Evolutionary conservation across 2,113 vertebrate genomes (phyloP).

Genomic region (Raja brachyura): DNA sequence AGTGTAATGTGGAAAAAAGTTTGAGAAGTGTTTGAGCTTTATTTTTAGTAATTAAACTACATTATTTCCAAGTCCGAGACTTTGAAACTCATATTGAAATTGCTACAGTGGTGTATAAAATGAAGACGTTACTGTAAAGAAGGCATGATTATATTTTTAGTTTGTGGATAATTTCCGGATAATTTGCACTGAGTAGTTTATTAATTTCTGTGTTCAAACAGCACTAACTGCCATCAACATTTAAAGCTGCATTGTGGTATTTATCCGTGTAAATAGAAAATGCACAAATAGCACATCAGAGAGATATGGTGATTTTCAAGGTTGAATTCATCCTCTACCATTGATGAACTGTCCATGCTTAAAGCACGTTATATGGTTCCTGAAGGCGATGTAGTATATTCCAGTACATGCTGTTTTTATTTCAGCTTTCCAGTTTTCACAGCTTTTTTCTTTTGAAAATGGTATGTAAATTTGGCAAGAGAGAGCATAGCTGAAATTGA

Average conservation of each 20-base stretch:
- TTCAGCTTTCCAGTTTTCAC: not conserved
- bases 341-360: not conserved
- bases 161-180: not conserved
- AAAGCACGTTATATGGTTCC: not conserved
- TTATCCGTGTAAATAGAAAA: not conserved
- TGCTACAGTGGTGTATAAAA: not conserved
- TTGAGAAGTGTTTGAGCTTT: not conserved
- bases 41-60: not conserved
- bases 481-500: no score
- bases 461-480: not conserved
- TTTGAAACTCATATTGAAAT: not conserved
- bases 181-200: not conserved
- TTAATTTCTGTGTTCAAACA: not conserved
- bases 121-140: not conserved
- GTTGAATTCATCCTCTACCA: not conserved
- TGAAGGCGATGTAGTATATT: not conserved
- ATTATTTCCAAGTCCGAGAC: not conserved
- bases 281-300: not conserved
- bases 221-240: not conserved
- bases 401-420: not conserved
- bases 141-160: not conserved
- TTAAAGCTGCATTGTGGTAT: not conserved
- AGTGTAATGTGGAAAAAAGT: not conserved
- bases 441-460: not conserved
- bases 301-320: not conserved